phyloP scores from a whole-genome alignment of 2,113 vertebrate genomes.

The Columbina picui region DNA sequence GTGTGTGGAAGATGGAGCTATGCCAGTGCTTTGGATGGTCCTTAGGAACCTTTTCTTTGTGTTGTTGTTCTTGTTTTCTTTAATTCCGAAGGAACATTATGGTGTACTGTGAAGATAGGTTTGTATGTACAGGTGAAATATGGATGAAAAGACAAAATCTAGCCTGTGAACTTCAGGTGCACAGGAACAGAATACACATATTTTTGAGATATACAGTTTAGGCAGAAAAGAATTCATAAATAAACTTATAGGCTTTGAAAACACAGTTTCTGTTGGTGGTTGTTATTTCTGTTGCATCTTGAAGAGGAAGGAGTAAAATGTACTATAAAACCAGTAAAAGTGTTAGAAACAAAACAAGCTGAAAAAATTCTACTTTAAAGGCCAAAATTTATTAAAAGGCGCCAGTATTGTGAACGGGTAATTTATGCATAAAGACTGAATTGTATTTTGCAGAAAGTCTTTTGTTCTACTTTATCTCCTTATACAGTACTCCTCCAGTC shows the following conservation, averaged over 20 bases:
- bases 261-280: not conserved
- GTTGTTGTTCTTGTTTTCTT: not conserved
- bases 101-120: not conserved
- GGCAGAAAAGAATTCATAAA: not conserved
- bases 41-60: not conserved
- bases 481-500: not conserved
- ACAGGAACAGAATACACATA: not conserved
- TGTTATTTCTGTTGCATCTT: not conserved
- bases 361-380: not conserved
- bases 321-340: not conserved
- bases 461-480: conserved; percentile 43
- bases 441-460: not conserved
- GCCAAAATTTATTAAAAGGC: not conserved
- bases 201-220: not conserved
- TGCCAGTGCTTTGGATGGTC: not conserved
- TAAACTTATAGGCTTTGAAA: not conserved
- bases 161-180: not conserved
- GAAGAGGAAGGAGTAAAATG: not conserved
- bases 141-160: not conserved
- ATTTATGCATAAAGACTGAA: conserved; percentile 7
- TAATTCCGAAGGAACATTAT: not conserved
- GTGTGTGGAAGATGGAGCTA: not conserved
- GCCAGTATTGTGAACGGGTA: not conserved
- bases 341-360: not conserved
- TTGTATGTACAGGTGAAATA: not conserved